These are phyloP conservation scores for Baronia brevicornis DNA, from an alignment of 2,888 invertebrate genomes.

Conservation along the genomic window DNA sequence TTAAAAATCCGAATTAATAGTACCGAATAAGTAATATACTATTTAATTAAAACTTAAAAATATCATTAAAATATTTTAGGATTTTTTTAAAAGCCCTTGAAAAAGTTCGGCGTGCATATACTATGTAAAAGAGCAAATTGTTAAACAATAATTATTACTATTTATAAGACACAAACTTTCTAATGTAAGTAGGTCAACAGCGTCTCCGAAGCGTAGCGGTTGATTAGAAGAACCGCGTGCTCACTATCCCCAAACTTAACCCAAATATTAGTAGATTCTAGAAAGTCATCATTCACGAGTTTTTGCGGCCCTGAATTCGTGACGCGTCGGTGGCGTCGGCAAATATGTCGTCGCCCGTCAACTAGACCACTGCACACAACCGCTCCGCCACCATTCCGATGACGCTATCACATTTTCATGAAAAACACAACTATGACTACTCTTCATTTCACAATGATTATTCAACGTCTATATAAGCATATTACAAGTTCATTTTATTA, in stretches of 20 bases:
- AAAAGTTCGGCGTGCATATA: constrained; percentile 12
- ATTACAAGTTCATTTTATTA: constrained; percentile 27
- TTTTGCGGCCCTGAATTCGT: constrained; percentile 46
- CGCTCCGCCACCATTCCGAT: constrained; percentile 44
- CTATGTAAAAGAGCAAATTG: neutral
- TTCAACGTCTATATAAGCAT: constrained; percentile 17
- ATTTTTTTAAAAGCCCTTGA: neutral
- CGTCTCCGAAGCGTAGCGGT: constrained; percentile 21
- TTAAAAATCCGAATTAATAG: no score
- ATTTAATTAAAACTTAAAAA: no score
- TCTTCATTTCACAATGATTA: constrained; percentile 22
- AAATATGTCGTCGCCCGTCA: constrained; percentile 52
- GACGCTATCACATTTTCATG: constrained; percentile 52
- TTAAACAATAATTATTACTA: constrained; percentile 13
- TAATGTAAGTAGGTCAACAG: constrained; percentile 32
- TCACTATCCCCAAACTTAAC: constrained; percentile 9
- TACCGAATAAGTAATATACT: no score
- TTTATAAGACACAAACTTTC: constrained; percentile 25
- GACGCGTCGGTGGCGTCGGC: constrained; percentile 60
- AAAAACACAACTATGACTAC: constrained; percentile 23
- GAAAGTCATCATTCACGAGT: constrained; percentile 50
- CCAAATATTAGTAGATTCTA: constrained; percentile 36
- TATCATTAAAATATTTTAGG: neutral
- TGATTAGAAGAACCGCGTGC: constrained; percentile 23
- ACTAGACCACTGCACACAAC: constrained; percentile 38